These are phyloP conservation scores for Fragum fragum DNA, from an alignment of 2,888 invertebrate species.

Conservation along the genomic window DNA sequence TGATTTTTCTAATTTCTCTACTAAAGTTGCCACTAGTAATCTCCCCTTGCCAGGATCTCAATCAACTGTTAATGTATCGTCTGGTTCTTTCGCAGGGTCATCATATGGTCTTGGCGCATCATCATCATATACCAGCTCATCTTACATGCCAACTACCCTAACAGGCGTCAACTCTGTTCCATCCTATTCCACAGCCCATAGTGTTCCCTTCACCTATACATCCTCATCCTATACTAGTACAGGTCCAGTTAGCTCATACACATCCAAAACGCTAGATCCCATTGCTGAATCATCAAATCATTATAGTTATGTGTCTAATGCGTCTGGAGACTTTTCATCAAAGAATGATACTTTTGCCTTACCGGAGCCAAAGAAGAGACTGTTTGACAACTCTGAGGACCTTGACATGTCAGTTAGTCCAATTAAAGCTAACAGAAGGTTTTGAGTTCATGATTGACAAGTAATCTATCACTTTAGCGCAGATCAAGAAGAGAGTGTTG, in stretches of 20 bases:
- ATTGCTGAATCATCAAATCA: slow-evolving; percentile 70
- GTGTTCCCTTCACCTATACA: slow-evolving; percentile 62
- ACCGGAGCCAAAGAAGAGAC: slow-evolving; percentile 80
- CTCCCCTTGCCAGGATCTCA: slow-evolving; percentile 35
- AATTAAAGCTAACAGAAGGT: slow-evolving; percentile 75
- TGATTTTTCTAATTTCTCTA: slow-evolving; percentile 61
- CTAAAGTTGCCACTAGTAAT: slow-evolving; percentile 53
- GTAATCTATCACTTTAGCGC: background rate
- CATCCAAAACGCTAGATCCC: slow-evolving; percentile 64
- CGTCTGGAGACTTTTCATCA: slow-evolving; percentile 68
- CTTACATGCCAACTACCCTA: slow-evolving; percentile 62
- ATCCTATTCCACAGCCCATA: slow-evolving; percentile 66
- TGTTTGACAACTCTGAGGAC: slow-evolving; percentile 78
- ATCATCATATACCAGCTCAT: slow-evolving; percentile 56
- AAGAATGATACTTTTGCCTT: slow-evolving; percentile 74
- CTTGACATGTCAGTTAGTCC: slow-evolving; percentile 77
- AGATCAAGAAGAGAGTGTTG: too few relatives aligned
- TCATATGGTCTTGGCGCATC: slow-evolving; percentile 49
- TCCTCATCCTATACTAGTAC: slow-evolving; percentile 58
- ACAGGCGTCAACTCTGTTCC: slow-evolving; percentile 54
- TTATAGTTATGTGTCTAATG: slow-evolving; percentile 78
- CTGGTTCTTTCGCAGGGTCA: slow-evolving; percentile 55
- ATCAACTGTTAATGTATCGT: slow-evolving; percentile 37
- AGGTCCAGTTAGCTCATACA: slow-evolving; percentile 55
- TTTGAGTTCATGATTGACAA: slow-evolving; percentile 33